Evolutionary conservation across 1,140 invertebrate genomes (phyloP).

Genomic region (Brachionus angularis): DNA sequence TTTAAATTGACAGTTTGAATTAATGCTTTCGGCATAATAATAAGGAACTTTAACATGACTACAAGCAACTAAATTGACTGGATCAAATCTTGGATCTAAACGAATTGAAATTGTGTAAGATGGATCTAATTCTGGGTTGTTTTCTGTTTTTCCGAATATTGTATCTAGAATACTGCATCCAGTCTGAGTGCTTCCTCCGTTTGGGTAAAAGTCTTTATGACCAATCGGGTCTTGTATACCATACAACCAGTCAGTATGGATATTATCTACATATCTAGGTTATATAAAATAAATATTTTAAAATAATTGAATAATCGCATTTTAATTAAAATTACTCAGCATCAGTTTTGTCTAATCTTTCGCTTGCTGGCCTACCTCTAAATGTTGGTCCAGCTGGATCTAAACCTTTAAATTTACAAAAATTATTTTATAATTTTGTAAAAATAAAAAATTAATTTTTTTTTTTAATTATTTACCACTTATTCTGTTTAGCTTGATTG

Average conservation of each 20-base stretch:
- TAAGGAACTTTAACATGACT: neutral
- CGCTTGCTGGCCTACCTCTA: constrained; percentile 70
- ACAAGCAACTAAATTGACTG: neutral
- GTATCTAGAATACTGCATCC: too few species aligned
- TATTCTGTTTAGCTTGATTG: constrained; percentile 72
- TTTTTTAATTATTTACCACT: constrained; percentile 63
- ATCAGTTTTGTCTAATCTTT: constrained; percentile 77
- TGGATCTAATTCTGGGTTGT: neutral
- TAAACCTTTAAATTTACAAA: too few species aligned
- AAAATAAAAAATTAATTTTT: too few species aligned
- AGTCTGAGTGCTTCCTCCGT: constrained; percentile 61
- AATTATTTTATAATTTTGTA: too few species aligned
- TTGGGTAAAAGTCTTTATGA: constrained; percentile 56
- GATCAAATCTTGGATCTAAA: neutral
- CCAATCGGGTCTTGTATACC: constrained; percentile 59
- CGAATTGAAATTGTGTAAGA: neutral
- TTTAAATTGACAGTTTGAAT: neutral
- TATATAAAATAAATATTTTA: neutral
- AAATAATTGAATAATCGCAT: neutral
- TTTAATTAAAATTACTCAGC: constrained; percentile 66
- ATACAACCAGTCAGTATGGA: constrained; percentile 78
- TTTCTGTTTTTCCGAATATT: neutral
- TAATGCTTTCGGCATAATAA: constrained; percentile 19
- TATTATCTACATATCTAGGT: constrained; percentile 80
- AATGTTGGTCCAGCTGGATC: constrained; percentile 90